phyloP scores from a whole-genome alignment of 2,113 vertebrate genomes.

The Melanerpes aurifrons region DNA sequence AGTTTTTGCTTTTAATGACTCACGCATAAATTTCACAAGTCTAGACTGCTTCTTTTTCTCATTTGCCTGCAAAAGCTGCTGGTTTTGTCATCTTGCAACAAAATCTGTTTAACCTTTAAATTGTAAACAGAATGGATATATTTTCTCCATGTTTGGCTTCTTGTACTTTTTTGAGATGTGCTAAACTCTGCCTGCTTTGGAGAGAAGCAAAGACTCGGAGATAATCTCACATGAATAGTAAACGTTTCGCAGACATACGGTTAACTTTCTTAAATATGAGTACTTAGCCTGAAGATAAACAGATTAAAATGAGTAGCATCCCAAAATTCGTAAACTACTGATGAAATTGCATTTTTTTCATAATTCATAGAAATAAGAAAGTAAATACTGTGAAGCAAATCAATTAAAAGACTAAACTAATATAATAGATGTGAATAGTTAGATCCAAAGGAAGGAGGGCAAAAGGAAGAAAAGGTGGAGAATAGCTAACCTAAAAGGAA shows the following conservation, averaged over 20 bases:
- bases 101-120: neutral
- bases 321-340: neutral
- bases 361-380: neutral
- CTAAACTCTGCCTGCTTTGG: neutral
- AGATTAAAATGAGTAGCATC: neutral
- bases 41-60: neutral
- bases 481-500: neutral
- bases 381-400: neutral
- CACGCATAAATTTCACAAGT: neutral
- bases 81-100: neutral
- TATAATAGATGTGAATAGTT: neutral
- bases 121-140: neutral
- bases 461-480: neutral
- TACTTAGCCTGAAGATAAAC: neutral
- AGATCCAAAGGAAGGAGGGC: neutral
- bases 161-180: neutral
- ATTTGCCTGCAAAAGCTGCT: neutral
- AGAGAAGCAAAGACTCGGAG: neutral
- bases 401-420: neutral
- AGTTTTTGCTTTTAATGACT: neutral
- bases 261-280: neutral
- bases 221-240: rapidly evolving
- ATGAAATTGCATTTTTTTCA: neutral
- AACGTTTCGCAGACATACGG: rapidly evolving
- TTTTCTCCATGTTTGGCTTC: neutral